phyloP scores from a whole-genome alignment of 2,888 invertebrate species.

The Chloromyia formosa region DNA sequence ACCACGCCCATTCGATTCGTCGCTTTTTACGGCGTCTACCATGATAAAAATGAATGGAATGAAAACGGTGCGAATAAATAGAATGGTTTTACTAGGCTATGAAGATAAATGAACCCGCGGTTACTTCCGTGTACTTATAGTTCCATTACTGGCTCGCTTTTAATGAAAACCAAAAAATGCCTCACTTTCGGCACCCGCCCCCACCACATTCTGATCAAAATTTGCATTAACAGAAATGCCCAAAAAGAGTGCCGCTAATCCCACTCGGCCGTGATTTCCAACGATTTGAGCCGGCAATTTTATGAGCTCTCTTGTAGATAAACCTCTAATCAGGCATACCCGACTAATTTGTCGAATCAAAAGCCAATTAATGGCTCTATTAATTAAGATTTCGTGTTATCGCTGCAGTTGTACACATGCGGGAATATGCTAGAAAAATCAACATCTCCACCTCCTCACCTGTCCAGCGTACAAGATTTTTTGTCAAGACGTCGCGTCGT shows the following conservation, averaged over 20 bases:
- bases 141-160: too few species aligned
- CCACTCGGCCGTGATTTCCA: slow-evolving; percentile 23
- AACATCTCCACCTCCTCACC: slow-evolving; percentile 1
- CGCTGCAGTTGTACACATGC: slow-evolving; percentile 19
- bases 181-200: too few species aligned
- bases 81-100: too few species aligned
- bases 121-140: too few species aligned
- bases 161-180: too few species aligned
- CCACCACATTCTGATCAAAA: too few species aligned
- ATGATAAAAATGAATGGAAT: too few species aligned
- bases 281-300: slow-evolving; percentile 35
- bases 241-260: slow-evolving; percentile 17
- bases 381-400: slow-evolving; percentile 43
- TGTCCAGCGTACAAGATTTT: background rate
- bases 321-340: slow-evolving; percentile 36
- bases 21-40: too few species aligned
- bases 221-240: too few species aligned
- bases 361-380: slow-evolving; percentile 40
- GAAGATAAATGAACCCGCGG: too few species aligned
- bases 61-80: too few species aligned
- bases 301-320: slow-evolving; percentile 33
- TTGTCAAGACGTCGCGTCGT: slow-evolving; percentile 29
- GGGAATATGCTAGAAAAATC: background rate
- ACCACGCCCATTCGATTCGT: too few species aligned
- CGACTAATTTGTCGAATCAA: slow-evolving; percentile 42